Evolutionary conservation across 2,113 vertebrate species (phyloP).

Genomic region (Macquaria ambigua): DNA sequence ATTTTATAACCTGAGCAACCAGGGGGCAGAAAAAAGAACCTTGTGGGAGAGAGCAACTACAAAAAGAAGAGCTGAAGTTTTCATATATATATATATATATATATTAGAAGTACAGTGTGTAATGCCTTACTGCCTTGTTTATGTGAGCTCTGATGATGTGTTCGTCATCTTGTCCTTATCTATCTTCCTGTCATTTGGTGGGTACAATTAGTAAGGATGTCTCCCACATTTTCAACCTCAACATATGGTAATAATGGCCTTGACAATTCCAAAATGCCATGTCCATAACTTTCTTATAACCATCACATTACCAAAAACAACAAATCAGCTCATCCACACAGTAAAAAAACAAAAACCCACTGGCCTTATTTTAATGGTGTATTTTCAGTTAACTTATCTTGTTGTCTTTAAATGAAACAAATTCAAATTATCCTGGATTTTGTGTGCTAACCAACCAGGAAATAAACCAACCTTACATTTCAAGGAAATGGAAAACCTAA

Average conservation of each 20-base stretch:
- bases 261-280: not conserved
- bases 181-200: not conserved
- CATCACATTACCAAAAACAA: not conserved
- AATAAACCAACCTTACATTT: not conserved
- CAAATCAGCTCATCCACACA: not conserved
- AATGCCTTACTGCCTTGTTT: not conserved
- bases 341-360: not conserved
- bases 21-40: constrained; percentile 44
- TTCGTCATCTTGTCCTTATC: constrained; percentile 1
- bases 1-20: constrained; percentile 68
- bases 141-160: not conserved
- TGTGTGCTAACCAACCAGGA: not conserved
- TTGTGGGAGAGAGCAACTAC: constrained; percentile 52
- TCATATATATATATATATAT: not conserved
- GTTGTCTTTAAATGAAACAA: not conserved
- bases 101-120: not conserved
- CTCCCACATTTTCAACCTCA: not conserved
- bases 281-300: not conserved
- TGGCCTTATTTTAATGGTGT: not conserved
- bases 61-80: constrained; percentile 30
- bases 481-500: not conserved
- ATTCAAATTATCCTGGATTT: not conserved
- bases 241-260: not conserved
- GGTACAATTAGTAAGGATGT: not conserved
- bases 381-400: not conserved